Evolutionary conservation across 2,797 vertebrate genomes (phyloP), one percentile per base, ranked within the genome.

Genomic region (Steatocranus sp.): DNA sequence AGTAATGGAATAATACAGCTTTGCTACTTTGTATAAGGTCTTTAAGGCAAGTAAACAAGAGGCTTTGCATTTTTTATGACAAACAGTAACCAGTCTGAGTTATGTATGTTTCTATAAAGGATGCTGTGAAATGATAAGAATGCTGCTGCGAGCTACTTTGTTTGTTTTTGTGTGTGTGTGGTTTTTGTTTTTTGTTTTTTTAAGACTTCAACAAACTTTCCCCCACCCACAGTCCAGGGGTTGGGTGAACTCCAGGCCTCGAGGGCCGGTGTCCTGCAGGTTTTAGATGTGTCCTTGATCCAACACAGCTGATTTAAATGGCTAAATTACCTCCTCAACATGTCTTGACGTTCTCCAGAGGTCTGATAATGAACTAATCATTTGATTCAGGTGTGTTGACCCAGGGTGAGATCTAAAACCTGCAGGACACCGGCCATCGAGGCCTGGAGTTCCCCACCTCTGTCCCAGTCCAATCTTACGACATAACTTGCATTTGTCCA

Each of bases 41-140:
- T 61, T 83, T 7, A 70, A 51, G 70, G 80, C 73, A 48, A 61
- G 74, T 11, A 84, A 70, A 77, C 6, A 81, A 18, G 20, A 76
- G 11, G 25, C 70, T 36, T 73, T 87, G 48, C 58, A 79, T 81
- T 78, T 88, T 89, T 85, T 17, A 63, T 84, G 63, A 66, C 43
- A 15, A 41, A 76, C 68, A 75, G 30, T 79, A 76, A 87, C 18
- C 51, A 54, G 10, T 51, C 48, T 38, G 17, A 54, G 34, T 73
- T 14, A 20, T 25, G 2, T 56, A 5, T 78, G 10, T 56, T 78
- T 25, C 36, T 27, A 10, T 43, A 27, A 75, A 68, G 48, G 75
- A 50, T 68, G 25, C 20, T 51, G 56, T 75, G 77, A 58, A 7
- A 27, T 66, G 12, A 81, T 50, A 77, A 68, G 36, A 63, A 11